Base-by-base conservation (phyloP, 2,888 invertebrate genomes). In the Girardia tigrina region DNA sequence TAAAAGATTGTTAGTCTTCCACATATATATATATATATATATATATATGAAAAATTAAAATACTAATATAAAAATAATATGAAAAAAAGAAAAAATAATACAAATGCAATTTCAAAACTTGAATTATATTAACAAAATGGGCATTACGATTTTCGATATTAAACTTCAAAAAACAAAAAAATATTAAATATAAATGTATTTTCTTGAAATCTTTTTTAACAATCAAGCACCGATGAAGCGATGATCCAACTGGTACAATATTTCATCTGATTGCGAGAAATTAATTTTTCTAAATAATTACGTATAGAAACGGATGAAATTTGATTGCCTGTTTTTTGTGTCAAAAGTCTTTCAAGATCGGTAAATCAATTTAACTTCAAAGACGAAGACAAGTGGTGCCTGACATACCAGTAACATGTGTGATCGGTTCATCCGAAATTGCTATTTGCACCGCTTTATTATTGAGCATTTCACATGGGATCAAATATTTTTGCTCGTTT, bases 231-330 rank as follows among this genome's bases (percentile, higher is more conserved):
- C n/a, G n/a, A n/a, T n/a, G n/a, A n/a, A n/a, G n/a, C n/a, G n/a
- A n/a, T n/a, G n/a, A n/a, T n/a, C n/a, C 56, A 56, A 56, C 56
- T 56, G 56, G 23, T 56, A 56, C 56, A 56, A 56, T 56, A 56
- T 56, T 56, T 56, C 56, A 56, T 56, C n/a, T 12, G 56, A 56
- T 56, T 20, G 56, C 56, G 56, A 20, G 56, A 56, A 56, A 56
- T 56, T 56, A 56, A 56, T 56, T 56, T 56, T 56, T 56, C 23
- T 56, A 6, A 16, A 56, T 20, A 20, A 56, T 20, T 56, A 20
- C 6, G 23, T 20, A 23, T 23, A 56, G 4, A 16, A 20, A 56
- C 56, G 56, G n/a, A 56, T 56, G 23, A 16, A 56, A 56, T 56
- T 23, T 20, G 56, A 56, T 56, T 56, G 56, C n/a, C n/a, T 56